phyloP scores from a whole-genome alignment of 1,140 invertebrate genomes.

The Drosophila teissieri region DNA sequence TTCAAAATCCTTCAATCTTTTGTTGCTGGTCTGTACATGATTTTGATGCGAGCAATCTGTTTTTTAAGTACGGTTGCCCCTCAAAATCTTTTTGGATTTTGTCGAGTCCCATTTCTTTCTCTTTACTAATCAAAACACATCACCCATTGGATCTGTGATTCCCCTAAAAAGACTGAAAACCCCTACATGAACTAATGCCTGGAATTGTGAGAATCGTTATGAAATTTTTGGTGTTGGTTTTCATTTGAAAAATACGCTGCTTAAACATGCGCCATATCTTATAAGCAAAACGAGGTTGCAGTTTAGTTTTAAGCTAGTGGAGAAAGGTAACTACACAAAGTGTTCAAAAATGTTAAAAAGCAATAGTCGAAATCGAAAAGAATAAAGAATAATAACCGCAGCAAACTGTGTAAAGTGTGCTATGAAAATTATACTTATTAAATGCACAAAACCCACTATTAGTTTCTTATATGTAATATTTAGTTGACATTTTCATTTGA shows the following conservation, averaged over 20 bases:
- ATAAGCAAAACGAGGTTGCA: conserved; percentile 59
- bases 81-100: conserved; percentile 37
- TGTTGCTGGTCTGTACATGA: conserved; percentile 24
- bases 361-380: conserved; percentile 65
- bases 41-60: conserved; percentile 31
- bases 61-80: conserved; percentile 4
- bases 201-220: conserved; percentile 49
- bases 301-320: conserved; percentile 64
- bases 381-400: conserved; percentile 46
- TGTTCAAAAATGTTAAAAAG: conserved; percentile 84
- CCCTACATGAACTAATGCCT: conserved; percentile 13
- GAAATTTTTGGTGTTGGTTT: conserved; percentile 75
- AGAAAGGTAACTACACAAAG: conserved; percentile 68
- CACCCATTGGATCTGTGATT: conserved; percentile 32
- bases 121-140: conserved; percentile 13
- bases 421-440: conserved; percentile 73
- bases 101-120: conserved; percentile 13
- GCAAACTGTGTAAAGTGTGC: conserved; percentile 66
- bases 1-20: conserved; percentile 23
- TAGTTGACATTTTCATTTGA: conserved; percentile 40
- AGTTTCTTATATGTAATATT: conserved; percentile 48
- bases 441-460: conserved; percentile 75
- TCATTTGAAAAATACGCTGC: conserved; percentile 40
- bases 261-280: conserved; percentile 14
- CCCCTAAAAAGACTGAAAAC: conserved; percentile 10